Percentiles rank a stretch among this genome's conserved stretches.
phyloP scores from a whole-genome alignment of 2,888 invertebrate genomes.

The Mythimna ferrago region DNA sequence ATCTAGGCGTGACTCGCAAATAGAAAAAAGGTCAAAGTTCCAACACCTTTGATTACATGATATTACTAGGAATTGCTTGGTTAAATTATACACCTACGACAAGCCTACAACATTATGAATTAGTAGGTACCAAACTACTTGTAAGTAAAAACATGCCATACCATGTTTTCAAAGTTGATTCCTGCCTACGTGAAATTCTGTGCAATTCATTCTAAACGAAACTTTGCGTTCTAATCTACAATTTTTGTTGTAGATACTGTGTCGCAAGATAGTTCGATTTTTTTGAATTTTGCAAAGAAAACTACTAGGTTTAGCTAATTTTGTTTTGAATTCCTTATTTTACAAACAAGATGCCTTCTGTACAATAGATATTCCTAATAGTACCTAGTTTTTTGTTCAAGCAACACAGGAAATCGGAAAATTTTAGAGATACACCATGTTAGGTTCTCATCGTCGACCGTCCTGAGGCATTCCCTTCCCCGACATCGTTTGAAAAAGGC shows the following conservation, averaged over 20 bases:
- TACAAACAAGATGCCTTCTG: background rate
- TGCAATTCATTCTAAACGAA: background rate
- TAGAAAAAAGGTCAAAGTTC: slow-evolving; percentile 27
- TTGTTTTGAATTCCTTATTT: background rate
- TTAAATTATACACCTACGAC: background rate
- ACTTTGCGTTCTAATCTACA: background rate
- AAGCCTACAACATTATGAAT: background rate
- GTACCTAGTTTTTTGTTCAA: too few species aligned
- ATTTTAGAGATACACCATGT: too few species aligned
- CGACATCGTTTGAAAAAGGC: too few species aligned
- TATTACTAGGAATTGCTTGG: background rate
- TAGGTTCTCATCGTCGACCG: too few species aligned
- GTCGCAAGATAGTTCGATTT: background rate
- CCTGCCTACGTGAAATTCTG: background rate
- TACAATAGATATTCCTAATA: background rate
- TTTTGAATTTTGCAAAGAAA: background rate
- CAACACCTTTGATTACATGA: background rate
- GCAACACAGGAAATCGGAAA: too few species aligned
- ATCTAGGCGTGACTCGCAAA: background rate
- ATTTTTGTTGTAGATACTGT: background rate
- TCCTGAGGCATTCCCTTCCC: too few species aligned
- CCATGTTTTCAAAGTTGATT: background rate
- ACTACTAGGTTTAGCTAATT: background rate
- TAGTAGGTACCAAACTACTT: background rate
- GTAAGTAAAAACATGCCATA: background rate